A percentile compares a stretch with the other conserved stretches of the same genome.
These are phyloP conservation scores for Gymnocypris eckloni DNA, from an alignment of 2,797 vertebrate species.

Conservation along the genomic window DNA sequence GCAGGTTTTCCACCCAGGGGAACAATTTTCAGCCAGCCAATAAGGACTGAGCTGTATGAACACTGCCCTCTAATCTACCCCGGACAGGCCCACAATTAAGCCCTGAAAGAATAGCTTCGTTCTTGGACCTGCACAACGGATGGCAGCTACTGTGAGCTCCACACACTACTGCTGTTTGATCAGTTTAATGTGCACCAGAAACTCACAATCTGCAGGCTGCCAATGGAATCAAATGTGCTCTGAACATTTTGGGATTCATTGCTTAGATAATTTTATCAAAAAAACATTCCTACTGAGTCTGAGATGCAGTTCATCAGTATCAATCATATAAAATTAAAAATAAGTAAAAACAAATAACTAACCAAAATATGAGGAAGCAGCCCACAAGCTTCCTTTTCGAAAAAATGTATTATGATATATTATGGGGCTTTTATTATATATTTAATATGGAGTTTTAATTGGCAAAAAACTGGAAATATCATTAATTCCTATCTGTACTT, in stretches of 20 bases:
- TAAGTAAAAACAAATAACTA: neutral
- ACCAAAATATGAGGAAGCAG: neutral
- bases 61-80: slow-evolving; percentile 52
- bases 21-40: slow-evolving; percentile 57
- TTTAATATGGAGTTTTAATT: neutral
- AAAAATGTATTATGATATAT: neutral
- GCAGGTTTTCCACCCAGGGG: slow-evolving; percentile 59
- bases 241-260: neutral
- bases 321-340: neutral
- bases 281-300: neutral
- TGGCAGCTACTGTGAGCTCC: slow-evolving; percentile 22
- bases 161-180: slow-evolving; percentile 6
- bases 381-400: neutral
- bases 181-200: slow-evolving; percentile 16
- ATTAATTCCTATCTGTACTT: neutral
- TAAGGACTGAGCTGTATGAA: slow-evolving; percentile 41
- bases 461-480: neutral
- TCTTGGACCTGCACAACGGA: slow-evolving; percentile 45
- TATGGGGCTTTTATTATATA: neutral
- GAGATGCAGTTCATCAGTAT: neutral
- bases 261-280: neutral
- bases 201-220: neutral
- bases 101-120: slow-evolving; percentile 52
- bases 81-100: slow-evolving; percentile 47
- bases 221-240: slow-evolving; percentile 2